phyloP scores from a whole-genome alignment of 2,113 vertebrate genomes.

The Bettongia penicillata region DNA sequence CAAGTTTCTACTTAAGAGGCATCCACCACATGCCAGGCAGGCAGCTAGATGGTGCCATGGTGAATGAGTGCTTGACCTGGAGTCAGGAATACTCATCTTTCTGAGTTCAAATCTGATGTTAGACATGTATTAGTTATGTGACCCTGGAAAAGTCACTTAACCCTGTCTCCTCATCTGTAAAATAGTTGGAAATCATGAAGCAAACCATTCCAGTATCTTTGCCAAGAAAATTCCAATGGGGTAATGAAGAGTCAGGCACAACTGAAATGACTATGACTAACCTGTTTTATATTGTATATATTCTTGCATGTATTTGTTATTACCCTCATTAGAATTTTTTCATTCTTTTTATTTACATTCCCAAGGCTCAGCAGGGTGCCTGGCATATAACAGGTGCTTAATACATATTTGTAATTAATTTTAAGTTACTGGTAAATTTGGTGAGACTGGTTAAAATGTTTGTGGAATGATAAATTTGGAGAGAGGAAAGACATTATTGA shows the following conservation, averaged over 20 bases:
- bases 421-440: not conserved
- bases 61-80: not conserved
- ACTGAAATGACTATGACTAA: not conserved
- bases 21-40: not conserved
- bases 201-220: not conserved
- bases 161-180: not conserved
- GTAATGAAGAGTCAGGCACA: not conserved
- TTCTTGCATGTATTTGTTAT: not conserved
- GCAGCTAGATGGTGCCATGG: not conserved
- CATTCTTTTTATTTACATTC: too few species aligned
- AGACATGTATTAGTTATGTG: not conserved
- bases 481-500: not conserved
- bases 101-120: not conserved
- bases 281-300: not conserved
- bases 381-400: too few species aligned
- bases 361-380: too few species aligned
- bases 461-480: constrained; percentile 6
- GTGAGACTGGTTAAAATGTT: not conserved
- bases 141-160: not conserved
- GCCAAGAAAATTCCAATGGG: not conserved
- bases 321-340: not conserved
- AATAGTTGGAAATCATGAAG: not conserved
- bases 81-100: not conserved
- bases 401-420: too few species aligned
- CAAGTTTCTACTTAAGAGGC: not conserved